These are phyloP conservation scores for Dysdera silvatica DNA, from an alignment of 1,140 invertebrate genomes.

Conservation along the genomic window DNA sequence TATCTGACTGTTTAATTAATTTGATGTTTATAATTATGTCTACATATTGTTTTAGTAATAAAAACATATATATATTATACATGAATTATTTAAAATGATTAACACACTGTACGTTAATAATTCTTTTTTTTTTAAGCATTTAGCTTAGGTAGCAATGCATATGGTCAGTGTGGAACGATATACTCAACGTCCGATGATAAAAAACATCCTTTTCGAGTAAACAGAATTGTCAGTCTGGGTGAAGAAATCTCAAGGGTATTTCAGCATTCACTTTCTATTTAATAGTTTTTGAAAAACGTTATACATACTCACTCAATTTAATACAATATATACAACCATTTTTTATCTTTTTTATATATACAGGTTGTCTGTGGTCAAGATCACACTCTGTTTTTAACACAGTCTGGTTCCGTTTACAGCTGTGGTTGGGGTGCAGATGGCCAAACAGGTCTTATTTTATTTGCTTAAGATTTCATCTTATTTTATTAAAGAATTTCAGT, in stretches of 20 bases:
- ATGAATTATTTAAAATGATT: background rate
- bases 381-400: constrained; percentile 70
- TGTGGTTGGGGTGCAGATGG: constrained; percentile 94
- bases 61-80: too few species aligned
- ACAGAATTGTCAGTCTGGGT: constrained; percentile 52
- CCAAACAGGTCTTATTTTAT: constrained; percentile 58
- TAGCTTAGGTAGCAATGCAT: constrained; percentile 82
- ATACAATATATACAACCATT: background rate
- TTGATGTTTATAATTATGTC: too few species aligned
- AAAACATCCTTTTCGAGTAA: constrained; percentile 50
- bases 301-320: background rate
- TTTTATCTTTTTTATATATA: background rate
- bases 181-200: constrained; percentile 62
- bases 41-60: too few species aligned
- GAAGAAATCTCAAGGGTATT: constrained; percentile 28
- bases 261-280: background rate
- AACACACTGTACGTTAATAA: background rate
- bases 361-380: constrained; percentile 80
- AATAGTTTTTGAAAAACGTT: background rate
- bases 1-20: too few species aligned
- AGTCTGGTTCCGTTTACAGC: constrained; percentile 68
- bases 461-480: background rate
- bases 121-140: constrained; percentile 50
- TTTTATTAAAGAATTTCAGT: too few species aligned
- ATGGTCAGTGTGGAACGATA: constrained; percentile 85